Evolutionary conservation across 2,797 vertebrate genomes (phyloP).

Genomic region (Vireo griseus): DNA sequence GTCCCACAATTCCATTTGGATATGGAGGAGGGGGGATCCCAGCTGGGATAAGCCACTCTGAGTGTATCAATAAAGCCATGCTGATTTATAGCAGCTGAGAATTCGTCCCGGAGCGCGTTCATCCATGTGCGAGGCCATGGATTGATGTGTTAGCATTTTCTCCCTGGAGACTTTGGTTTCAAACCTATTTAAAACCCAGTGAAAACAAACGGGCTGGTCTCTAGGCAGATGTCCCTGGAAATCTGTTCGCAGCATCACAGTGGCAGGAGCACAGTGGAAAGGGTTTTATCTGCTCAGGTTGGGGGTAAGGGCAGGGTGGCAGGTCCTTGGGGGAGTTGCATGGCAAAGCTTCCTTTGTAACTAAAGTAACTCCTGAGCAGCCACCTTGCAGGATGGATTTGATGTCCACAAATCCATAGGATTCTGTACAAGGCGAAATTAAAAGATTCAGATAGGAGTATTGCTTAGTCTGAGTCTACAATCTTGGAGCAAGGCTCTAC

Average conservation of each 20-base stretch:
- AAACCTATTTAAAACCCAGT: conserved; percentile 37
- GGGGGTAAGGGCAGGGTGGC: neutral
- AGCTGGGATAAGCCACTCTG: neutral
- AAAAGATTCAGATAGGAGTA: neutral
- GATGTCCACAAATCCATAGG: neutral
- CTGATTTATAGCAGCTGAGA: conserved; percentile 48
- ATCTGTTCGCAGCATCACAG: conserved; percentile 1
- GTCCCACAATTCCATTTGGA: neutral
- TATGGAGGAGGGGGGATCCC: neutral
- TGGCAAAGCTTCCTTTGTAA: neutral
- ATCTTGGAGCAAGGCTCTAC: fast-evolving
- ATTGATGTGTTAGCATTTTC: conserved; percentile 35
- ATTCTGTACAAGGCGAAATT: neutral
- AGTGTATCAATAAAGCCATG: neutral
- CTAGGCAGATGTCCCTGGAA: conserved; percentile 47
- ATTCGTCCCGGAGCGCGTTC: neutral
- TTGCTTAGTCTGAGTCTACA: neutral
- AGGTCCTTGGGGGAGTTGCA: neutral
- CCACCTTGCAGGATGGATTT: neutral
- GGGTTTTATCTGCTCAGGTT: neutral
- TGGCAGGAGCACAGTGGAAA: neutral
- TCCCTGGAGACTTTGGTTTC: conserved; percentile 34
- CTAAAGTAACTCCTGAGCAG: neutral
- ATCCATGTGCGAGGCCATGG: neutral
- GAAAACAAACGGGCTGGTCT: conserved; percentile 33